These are phyloP conservation scores for Lydus trimaculatus DNA, from an alignment of 2,888 invertebrate species.

Conservation along the genomic window DNA sequence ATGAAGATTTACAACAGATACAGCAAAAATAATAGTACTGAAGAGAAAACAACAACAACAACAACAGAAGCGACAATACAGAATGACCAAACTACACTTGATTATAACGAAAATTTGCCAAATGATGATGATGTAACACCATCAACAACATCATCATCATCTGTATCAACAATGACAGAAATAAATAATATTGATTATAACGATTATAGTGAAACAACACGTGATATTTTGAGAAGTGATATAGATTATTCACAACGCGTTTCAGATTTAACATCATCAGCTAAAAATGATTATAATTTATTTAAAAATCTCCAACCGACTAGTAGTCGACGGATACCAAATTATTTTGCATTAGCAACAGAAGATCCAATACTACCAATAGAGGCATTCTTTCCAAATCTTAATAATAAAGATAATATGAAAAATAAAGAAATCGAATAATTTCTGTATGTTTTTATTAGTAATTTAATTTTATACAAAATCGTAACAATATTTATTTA, in stretches of 20 bases:
- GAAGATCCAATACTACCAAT: conserved; percentile 83
- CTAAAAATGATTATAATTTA: conserved; percentile 74
- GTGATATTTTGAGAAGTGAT: conserved; percentile 46
- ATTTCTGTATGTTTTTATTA: background rate
- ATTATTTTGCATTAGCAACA: conserved; percentile 77
- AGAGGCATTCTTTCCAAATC: conserved; percentile 80
- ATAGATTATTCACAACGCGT: conserved; percentile 72
- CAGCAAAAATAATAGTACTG: conserved; percentile 39
- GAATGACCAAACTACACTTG: conserved; percentile 31
- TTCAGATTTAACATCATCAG: conserved; percentile 76
- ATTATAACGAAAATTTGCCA: conserved; percentile 10
- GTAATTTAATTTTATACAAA: too few species aligned
- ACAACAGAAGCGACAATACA: conserved; percentile 30
- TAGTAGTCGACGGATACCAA: conserved; percentile 70
- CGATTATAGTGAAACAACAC: conserved; percentile 23
- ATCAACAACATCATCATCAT: background rate
- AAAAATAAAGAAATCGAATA: conserved; percentile 29
- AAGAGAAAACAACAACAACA: conserved; percentile 31
- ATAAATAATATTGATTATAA: conserved; percentile 33
- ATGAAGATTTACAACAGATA: conserved; percentile 47
- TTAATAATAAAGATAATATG: conserved; percentile 61
- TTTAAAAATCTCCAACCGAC: conserved; percentile 72
- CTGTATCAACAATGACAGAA: background rate
- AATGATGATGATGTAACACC: conserved; percentile 1
- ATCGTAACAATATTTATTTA: conserved; percentile 6